Conservation (phyloP, 2,888 invertebrate species). For the Drosophila lutescens region DNA sequence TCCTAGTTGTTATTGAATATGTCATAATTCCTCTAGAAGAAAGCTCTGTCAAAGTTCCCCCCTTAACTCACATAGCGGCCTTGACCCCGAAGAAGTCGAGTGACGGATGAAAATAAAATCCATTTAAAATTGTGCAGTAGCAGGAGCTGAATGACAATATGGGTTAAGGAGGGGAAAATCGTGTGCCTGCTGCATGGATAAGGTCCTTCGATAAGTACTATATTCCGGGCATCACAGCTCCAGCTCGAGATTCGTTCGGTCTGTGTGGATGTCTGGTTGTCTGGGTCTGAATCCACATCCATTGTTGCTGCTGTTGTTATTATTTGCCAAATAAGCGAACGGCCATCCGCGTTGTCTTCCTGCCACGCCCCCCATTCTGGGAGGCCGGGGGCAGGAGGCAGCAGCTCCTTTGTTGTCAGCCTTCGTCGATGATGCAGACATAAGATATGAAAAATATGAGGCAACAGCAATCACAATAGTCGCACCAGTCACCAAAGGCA, state of each 20-base stretch:
- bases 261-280: slow-evolving; percentile 7
- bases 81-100: slow-evolving; percentile 33
- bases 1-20: too few relatives aligned
- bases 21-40: not conserved
- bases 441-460: slow-evolving; percentile 78
- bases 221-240: slow-evolving; percentile 25
- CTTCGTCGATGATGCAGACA: slow-evolving; percentile 74
- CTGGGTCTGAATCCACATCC: slow-evolving; percentile 3
- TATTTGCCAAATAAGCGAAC: slow-evolving; percentile 71
- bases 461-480: slow-evolving; percentile 74
- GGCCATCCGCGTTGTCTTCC: slow-evolving; percentile 47
- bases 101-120: slow-evolving; percentile 64
- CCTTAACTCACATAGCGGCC: not conserved
- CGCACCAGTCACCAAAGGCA: slow-evolving; percentile 57
- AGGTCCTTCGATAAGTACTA: slow-evolving; percentile 50
- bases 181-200: slow-evolving; percentile 55
- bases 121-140: slow-evolving; percentile 63
- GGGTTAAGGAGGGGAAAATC: slow-evolving; percentile 10
- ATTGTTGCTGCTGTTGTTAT: slow-evolving; percentile 69
- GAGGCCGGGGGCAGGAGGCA: not conserved
- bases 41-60: not conserved
- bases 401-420: slow-evolving; percentile 65
- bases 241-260: slow-evolving; percentile 13
- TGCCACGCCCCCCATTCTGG: not conserved
- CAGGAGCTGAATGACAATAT: slow-evolving; percentile 22